phyloP scores from a whole-genome alignment of 2,888 invertebrate species.

The Arenicola marina region DNA sequence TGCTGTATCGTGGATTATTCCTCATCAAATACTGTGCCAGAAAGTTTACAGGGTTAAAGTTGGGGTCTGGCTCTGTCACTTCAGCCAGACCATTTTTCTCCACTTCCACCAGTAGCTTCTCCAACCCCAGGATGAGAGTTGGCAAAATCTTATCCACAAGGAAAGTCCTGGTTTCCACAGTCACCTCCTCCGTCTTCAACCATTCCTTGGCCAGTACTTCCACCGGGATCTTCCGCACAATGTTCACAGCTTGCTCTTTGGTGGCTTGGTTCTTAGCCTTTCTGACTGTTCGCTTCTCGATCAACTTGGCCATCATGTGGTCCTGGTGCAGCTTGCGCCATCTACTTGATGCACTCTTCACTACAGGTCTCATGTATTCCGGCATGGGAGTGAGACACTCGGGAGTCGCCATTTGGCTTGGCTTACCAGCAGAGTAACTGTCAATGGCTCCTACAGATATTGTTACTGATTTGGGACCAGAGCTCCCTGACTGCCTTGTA shows the following conservation, averaged over 20 bases:
- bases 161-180: conserved; percentile 54
- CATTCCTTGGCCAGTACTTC: conserved; percentile 58
- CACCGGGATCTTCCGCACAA: conserved; percentile 56
- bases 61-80: conserved; percentile 42
- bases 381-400: conserved; percentile 20
- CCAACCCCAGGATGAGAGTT: conserved; percentile 58
- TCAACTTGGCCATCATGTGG: conserved; percentile 53
- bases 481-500: too few species aligned
- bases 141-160: conserved; percentile 59
- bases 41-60: conserved; percentile 61
- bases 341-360: conserved; percentile 47
- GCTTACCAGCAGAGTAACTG: too few species aligned
- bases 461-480: too few species aligned
- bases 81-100: conserved; percentile 51
- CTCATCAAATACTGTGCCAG: conserved; percentile 60
- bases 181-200: conserved; percentile 49
- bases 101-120: conserved; percentile 58
- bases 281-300: conserved; percentile 47
- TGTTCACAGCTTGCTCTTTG: conserved; percentile 46
- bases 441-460: too few species aligned
- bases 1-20: conserved; percentile 60
- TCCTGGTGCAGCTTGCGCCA: conserved; percentile 57
- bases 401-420: too few species aligned
- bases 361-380: conserved; percentile 42
- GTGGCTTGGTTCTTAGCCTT: conserved; percentile 45